Evolutionary conservation across 1,140 invertebrate species (phyloP).

Genomic region (Helicoverpa zea): DNA sequence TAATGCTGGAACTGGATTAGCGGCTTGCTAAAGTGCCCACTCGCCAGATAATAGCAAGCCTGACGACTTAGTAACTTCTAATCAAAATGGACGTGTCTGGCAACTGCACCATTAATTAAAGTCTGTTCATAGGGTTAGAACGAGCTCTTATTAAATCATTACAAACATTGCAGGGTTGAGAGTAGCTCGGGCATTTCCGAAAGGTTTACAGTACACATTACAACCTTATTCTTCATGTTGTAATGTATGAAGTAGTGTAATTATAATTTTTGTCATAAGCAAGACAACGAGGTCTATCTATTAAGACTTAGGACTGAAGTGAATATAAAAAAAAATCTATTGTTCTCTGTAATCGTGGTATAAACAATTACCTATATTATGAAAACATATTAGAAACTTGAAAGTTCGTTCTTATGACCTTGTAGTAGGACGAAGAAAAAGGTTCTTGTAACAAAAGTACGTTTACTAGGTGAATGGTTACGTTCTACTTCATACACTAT

Average conservation of each 20-base stretch:
- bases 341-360: background rate
- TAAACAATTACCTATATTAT: background rate
- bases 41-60: constrained; percentile 31
- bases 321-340: too few relatives aligned
- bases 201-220: background rate
- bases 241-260: background rate
- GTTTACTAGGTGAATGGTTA: constrained; percentile 26
- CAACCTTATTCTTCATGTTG: background rate
- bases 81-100: constrained; percentile 34
- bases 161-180: background rate
- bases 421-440: constrained; percentile 24
- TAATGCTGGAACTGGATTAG: constrained; percentile 36
- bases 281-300: too few relatives aligned
- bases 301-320: background rate
- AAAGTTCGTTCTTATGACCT: constrained; percentile 25
- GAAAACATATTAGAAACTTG: background rate
- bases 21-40: constrained; percentile 21
- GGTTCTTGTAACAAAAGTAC: constrained; percentile 23
- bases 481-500: constrained; percentile 34
- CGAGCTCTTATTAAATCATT: background rate
- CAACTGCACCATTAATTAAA: constrained; percentile 32
- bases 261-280: background rate
- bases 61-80: constrained; percentile 34
- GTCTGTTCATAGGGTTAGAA: background rate
- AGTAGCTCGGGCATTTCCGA: background rate